Base-by-base conservation (phyloP, 2,888 invertebrate genomes). In the Gryllus longicercus region DNA sequence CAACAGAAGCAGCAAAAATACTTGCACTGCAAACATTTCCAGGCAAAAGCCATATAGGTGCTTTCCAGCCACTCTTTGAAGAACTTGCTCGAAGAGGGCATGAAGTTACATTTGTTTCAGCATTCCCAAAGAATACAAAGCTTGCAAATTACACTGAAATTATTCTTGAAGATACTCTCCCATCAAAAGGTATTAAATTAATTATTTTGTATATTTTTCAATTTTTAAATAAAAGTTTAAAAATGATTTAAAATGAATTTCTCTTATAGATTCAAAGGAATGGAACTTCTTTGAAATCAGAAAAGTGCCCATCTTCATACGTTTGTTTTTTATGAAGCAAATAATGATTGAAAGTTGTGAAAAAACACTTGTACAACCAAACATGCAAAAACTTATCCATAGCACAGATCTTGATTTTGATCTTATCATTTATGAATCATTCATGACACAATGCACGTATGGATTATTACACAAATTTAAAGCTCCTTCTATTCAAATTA, bases 21-120 rank as follows among this genome's bases (percentile, higher is more conserved):
- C 84, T 90, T 10, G 89, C 87, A 0, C 82, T 88, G 0, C 89
- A 88, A 81, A 85, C 87, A 0, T 88, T 88, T 79, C 86, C 87
- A 2, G 87, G 85, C 3, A 89, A 86, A 81, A 89, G 89, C 63
- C 90, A 90, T 79, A 89, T 86, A 50, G 86, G 87, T 82, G 88
- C 89, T 87, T 87, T 87, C 81, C 87, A 86, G 25, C 84, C 86
- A 0, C 79, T 90, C 74, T 85, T 88, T 75, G 87, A 87, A 80
- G 88, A 87, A 14, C 85, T 90, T 1, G 85, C 88, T 0, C 83
- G 83, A 11, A 85, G 86, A 23, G 88, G 90, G 0, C 90, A 90
- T 82, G 88, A 87, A 79, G 87, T 89, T 2, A 79, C 79, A 2
- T 74, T 75, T 21, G 75, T 79, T 23, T 18, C 16, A 18, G 14